A percentile compares a stretch with the other conserved stretches of the same genome.
These are phyloP conservation scores for Drosophila meridionalis DNA, from an alignment of 2,888 invertebrate genomes.

Conservation along the genomic window DNA sequence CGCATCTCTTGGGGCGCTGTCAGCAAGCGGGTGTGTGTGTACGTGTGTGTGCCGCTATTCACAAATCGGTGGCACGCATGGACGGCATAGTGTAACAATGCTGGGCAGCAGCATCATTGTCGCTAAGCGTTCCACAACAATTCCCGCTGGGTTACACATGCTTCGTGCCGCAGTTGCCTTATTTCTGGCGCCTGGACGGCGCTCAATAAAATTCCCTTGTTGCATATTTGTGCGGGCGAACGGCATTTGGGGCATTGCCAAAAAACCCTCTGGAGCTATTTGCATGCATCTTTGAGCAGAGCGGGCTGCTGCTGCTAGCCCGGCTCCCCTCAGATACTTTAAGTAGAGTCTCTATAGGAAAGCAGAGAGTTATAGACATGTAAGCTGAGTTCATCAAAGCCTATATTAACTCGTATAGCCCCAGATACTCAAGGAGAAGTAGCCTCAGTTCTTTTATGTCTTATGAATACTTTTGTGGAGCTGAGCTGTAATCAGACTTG, in stretches of 20 bases:
- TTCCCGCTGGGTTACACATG: slow-evolving; percentile 56
- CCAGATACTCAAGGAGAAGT: neutral
- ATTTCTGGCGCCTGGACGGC: slow-evolving; percentile 32
- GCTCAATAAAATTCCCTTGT: slow-evolving; percentile 55
- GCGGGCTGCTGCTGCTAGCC: slow-evolving; percentile 2
- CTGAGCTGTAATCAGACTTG: neutral
- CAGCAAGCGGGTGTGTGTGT: slow-evolving; percentile 28
- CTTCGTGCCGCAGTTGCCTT: slow-evolving; percentile 52
- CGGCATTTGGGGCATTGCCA: slow-evolving; percentile 73
- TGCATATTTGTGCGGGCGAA: slow-evolving; percentile 68
- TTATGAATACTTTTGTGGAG: slow-evolving; percentile 1
- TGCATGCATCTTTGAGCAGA: slow-evolving; percentile 55
- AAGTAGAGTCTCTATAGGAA: neutral
- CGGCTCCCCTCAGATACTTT: slow-evolving; percentile 17
- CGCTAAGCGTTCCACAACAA: slow-evolving; percentile 25
- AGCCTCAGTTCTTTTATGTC: neutral
- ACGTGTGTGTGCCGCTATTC: slow-evolving; percentile 44
- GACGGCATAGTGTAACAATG: slow-evolving; percentile 55
- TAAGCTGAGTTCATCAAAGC: neutral
- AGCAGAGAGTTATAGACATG: neutral
- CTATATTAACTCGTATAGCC: neutral
- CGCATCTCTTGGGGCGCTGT: slow-evolving; percentile 61
- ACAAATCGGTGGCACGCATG: slow-evolving; percentile 76
- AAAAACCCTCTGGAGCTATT: slow-evolving; percentile 54
- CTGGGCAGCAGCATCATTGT: slow-evolving; percentile 38